Conservation (phyloP, 2,113 vertebrate genomes). For the Hyperopisus bebe region DNA sequence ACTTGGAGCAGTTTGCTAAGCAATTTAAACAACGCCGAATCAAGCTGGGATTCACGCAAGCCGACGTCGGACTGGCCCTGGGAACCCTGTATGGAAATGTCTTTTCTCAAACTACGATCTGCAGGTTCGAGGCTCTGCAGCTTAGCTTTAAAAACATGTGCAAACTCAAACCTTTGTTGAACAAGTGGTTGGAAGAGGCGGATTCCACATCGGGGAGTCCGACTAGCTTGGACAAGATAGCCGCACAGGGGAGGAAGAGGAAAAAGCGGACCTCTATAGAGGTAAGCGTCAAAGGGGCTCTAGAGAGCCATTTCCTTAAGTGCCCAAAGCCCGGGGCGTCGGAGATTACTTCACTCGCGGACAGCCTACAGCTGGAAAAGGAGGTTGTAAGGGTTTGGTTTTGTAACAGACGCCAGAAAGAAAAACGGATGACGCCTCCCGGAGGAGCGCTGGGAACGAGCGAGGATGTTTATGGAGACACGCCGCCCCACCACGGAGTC, state of each 20-base stretch:
- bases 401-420: constrained; percentile 98
- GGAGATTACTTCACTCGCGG: constrained; percentile 93
- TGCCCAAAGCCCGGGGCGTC: constrained; percentile 94
- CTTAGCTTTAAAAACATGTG: constrained; percentile 99
- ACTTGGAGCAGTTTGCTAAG: constrained; percentile 98
- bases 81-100: constrained; percentile 97
- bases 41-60: constrained; percentile 95
- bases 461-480: constrained; percentile 98
- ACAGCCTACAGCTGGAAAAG: constrained; percentile 97
- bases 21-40: constrained; percentile 97
- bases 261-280: constrained; percentile 99
- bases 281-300: constrained; percentile 95
- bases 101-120: constrained; percentile 98
- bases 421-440: constrained; percentile 97
- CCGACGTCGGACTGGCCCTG: constrained; percentile 93
- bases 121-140: constrained; percentile 97
- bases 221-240: constrained; percentile 98
- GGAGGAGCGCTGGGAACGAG: constrained; percentile 84
- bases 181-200: constrained; percentile 99
- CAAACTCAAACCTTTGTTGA: constrained; percentile 96
- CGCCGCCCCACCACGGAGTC: constrained; percentile 91
- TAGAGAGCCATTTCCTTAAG: constrained; percentile 99
- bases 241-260: constrained; percentile 92
- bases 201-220: constrained; percentile 96
- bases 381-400: constrained; percentile 99